A percentile compares a stretch with the other conserved stretches of the same genome.
These are phyloP conservation scores for Leptinotarsa juncta DNA, from an alignment of 2,888 invertebrate species.

Conservation along the genomic window DNA sequence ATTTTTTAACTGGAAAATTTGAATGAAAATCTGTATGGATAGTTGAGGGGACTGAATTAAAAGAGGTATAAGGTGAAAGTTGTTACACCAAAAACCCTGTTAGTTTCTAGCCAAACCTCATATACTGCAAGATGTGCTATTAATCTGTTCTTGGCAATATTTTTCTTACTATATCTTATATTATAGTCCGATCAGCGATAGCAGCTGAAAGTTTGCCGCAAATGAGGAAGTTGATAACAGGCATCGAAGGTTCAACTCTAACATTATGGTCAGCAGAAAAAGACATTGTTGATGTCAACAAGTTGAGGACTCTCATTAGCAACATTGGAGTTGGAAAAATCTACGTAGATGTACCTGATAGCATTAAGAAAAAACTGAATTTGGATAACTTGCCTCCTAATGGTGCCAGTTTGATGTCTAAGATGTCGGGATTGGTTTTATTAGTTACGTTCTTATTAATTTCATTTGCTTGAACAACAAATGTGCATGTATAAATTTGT, in stretches of 20 bases:
- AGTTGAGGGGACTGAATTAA: too few relatives aligned
- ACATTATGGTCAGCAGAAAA: slow-evolving; percentile 86
- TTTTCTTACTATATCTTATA: neutral
- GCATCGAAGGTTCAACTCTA: slow-evolving; percentile 60
- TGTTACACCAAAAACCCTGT: too few relatives aligned
- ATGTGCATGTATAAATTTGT: neutral
- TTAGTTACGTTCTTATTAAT: neutral
- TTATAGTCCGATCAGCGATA: slow-evolving; percentile 73
- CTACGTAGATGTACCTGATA: slow-evolving; percentile 82
- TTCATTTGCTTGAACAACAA: neutral
- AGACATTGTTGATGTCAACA: slow-evolving; percentile 76
- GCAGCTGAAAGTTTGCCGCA: slow-evolving; percentile 75
- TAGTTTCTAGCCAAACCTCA: too few relatives aligned
- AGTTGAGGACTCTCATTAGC: slow-evolving; percentile 75
- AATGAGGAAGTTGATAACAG: slow-evolving; percentile 63
- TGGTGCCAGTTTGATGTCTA: neutral
- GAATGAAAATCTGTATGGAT: too few relatives aligned
- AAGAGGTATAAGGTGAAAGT: too few relatives aligned
- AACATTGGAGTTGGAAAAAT: slow-evolving; percentile 75
- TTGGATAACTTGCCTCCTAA: slow-evolving; percentile 11
- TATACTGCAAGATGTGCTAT: too few relatives aligned
- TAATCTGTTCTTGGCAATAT: too few relatives aligned
- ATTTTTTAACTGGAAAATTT: too few relatives aligned
- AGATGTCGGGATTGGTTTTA: neutral
- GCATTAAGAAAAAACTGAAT: slow-evolving; percentile 63